phyloP scores from a whole-genome alignment of 1,140 invertebrate species.

The Oscheius sp. region DNA sequence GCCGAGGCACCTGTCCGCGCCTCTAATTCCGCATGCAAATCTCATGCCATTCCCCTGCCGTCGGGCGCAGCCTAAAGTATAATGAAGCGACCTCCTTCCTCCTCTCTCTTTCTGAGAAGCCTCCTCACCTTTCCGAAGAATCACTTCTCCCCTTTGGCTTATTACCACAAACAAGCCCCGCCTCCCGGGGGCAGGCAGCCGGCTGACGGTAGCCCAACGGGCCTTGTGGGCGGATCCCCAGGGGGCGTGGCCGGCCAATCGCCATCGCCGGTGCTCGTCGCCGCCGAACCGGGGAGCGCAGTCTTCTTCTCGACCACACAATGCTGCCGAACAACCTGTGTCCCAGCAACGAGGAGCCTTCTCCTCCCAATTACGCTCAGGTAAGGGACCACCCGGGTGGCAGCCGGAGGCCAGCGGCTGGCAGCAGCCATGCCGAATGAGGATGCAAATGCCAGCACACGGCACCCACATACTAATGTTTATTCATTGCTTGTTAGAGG shows the following conservation, averaged over 20 bases:
- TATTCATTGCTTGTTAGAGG: constrained; percentile 10
- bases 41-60: neutral
- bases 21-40: constrained; percentile 9
- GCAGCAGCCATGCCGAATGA: neutral
- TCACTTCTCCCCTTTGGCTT: too few relatives aligned
- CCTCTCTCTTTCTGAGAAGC: too few relatives aligned
- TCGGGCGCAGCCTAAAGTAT: too few relatives aligned
- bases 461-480: constrained; percentile 7
- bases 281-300: too few relatives aligned
- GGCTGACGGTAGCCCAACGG: neutral
- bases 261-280: neutral
- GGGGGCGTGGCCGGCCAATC: neutral
- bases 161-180: too few relatives aligned
- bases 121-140: too few relatives aligned
- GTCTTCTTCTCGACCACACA: too few relatives aligned
- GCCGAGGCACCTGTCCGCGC: neutral
- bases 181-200: neutral
- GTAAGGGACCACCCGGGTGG: too few relatives aligned
- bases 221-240: neutral
- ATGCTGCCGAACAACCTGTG: constrained; percentile 10
- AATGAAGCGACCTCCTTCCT: too few relatives aligned
- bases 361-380: neutral
- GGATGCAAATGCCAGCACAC: neutral
- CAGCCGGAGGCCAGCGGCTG: neutral
- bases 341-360: neutral